A percentile compares a stretch with the other conserved stretches of the same genome.
phyloP scores from a whole-genome alignment of 2,113 vertebrate species.

The Carettochelys insculpta region DNA sequence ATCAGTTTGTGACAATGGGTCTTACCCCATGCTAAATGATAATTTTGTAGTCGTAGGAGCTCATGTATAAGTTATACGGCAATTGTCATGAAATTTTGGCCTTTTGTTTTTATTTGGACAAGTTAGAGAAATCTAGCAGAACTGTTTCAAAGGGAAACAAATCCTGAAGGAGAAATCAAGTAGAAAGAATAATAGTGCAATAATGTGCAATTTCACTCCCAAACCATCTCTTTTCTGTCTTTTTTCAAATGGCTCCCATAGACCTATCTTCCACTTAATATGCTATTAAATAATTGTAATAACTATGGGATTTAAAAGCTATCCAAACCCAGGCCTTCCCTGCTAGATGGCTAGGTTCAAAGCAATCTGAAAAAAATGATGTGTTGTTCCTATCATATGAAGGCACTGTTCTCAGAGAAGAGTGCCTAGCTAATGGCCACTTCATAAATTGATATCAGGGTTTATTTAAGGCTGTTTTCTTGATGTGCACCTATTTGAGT shows the following conservation, averaged over 20 bases:
- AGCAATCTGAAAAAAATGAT: neutral
- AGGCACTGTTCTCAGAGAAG: neutral
- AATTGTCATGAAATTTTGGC: conserved; percentile 1
- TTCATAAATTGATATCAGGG: conserved; percentile 9
- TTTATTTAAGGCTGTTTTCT: conserved; percentile 9
- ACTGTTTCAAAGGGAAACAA: conserved; percentile 31
- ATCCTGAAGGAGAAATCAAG: neutral
- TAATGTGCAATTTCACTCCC: neutral
- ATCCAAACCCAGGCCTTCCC: accelerated
- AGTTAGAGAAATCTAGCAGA: neutral
- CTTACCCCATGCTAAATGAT: neutral
- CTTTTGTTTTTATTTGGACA: conserved; percentile 11
- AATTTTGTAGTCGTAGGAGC: neutral
- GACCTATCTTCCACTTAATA: neutral
- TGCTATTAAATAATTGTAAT: neutral
- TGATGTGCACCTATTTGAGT: conserved; percentile 27
- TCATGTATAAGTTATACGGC: neutral
- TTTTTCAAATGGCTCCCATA: neutral
- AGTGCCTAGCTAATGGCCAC: neutral
- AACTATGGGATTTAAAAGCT: neutral
- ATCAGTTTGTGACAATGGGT: conserved; percentile 6
- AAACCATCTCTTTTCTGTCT: neutral
- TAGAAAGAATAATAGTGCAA: neutral
- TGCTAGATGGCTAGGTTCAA: accelerated
- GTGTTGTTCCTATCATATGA: neutral